Evolutionary conservation across 2,113 vertebrate genomes (phyloP).

Genomic region (Recurvirostra avosetta): DNA sequence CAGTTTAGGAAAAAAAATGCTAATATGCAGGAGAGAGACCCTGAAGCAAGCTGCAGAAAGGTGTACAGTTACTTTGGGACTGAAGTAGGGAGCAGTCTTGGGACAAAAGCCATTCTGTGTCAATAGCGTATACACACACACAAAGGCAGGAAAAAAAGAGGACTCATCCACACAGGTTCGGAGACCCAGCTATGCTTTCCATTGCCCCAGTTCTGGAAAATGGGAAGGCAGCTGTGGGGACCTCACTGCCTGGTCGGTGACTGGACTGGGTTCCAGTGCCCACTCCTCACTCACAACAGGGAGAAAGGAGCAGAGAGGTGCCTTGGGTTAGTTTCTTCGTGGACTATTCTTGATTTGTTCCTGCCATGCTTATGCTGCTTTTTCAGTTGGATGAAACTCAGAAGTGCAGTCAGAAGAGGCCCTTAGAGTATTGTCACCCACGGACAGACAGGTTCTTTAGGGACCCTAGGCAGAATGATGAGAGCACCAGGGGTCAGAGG

Average conservation of each 20-base stretch:
- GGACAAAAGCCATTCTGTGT: neutral
- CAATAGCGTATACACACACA: neutral
- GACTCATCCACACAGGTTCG: neutral
- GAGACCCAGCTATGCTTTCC: neutral
- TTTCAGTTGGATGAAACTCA: neutral
- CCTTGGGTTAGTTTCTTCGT: neutral
- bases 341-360: neutral
- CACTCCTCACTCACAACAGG: neutral
- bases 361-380: neutral
- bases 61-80: neutral
- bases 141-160: neutral
- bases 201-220: neutral
- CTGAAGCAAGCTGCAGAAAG: neutral
- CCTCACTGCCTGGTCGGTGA: neutral
- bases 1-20: neutral
- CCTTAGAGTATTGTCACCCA: neutral
- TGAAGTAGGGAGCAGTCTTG: neutral
- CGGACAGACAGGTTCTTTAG: neutral
- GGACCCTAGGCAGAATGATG: neutral
- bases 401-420: neutral
- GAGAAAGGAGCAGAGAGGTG: neutral
- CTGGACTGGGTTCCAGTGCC: neutral
- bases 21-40: neutral
- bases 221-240: fast-evolving
- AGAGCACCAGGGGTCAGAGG: neutral